These are phyloP conservation scores for Haliclona indistincta DNA, from an alignment of 37 sponge, comb jelly and placozoan species.

Conservation along the genomic window DNA sequence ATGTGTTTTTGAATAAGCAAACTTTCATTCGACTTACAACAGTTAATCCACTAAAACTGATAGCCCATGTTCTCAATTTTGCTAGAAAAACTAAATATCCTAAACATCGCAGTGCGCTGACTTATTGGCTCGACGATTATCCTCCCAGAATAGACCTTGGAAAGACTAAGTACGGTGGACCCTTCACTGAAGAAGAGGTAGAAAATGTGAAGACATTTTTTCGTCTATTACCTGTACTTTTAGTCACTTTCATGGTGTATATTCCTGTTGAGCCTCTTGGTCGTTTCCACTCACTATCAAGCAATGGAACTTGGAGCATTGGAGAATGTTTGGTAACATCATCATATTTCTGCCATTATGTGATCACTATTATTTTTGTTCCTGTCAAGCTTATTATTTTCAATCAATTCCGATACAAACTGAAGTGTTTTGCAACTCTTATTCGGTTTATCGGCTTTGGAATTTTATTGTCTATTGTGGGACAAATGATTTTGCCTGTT, in stretches of 20 bases:
- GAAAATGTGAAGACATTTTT: conserved; percentile 5
- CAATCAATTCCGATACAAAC: neutral
- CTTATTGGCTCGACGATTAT: neutral
- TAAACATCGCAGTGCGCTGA: conserved; percentile 1
- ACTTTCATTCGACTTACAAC: neutral
- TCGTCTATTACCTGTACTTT: neutral
- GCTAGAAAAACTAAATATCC: conserved; percentile 10
- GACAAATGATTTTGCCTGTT: neutral
- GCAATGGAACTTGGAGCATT: neutral
- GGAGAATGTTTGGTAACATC: neutral
- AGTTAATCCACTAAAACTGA: neutral
- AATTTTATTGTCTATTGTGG: neutral
- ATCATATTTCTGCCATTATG: neutral
- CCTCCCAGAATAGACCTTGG: conserved; percentile 2
- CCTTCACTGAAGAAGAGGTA: conserved; percentile 10
- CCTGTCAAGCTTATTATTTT: neutral
- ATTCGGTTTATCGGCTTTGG: conserved; percentile 8
- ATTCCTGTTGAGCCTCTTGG: neutral
- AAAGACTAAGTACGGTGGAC: neutral
- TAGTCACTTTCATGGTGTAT: neutral
- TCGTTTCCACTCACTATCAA: neutral
- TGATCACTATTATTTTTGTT: neutral
- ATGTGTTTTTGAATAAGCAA: neutral
- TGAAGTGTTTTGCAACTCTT: too few species aligned
- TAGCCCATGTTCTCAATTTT: neutral